Conservation (phyloP, 30 jellyfish, hydroid and myxozoan species). For the Chironex yamaguchii region DNA sequence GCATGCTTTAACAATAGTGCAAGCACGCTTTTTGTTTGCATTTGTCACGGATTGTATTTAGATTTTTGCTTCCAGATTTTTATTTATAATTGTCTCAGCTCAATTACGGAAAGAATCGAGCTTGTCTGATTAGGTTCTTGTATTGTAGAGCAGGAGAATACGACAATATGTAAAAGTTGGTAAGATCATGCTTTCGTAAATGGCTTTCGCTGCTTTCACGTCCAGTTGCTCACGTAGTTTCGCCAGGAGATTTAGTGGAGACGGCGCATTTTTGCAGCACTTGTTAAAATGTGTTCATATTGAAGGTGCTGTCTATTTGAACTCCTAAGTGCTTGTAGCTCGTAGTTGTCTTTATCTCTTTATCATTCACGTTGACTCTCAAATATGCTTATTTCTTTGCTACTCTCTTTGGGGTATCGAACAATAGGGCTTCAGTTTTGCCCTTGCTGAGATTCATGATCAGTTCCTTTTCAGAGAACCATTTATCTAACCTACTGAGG, state of each 20-base stretch:
- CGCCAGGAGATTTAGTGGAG: conserved; percentile 41
- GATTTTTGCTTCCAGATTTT: conserved; percentile 26
- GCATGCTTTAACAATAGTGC: not conserved
- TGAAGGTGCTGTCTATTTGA: not conserved
- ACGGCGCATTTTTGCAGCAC: not conserved
- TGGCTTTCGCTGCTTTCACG: conserved; percentile 48
- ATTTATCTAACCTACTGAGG: conserved; percentile 39
- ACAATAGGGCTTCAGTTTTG: conserved; percentile 62
- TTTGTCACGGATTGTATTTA: conserved; percentile 10
- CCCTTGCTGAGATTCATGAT: conserved; percentile 64
- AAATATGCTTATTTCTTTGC: conserved; percentile 35
- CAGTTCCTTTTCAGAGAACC: conserved; percentile 61
- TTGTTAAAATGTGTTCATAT: not conserved
- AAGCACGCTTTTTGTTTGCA: conserved; percentile 53
- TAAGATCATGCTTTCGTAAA: conserved; percentile 43
- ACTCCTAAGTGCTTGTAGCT: conserved; percentile 7
- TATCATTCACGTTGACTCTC: conserved; percentile 1
- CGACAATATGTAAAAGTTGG: conserved; percentile 67
- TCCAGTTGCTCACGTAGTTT: conserved; percentile 38
- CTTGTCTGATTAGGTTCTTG: conserved; percentile 49
- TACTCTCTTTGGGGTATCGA: conserved; percentile 55
- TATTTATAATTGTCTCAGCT: conserved; percentile 26
- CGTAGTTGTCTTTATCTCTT: not conserved
- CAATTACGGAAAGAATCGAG: not conserved
- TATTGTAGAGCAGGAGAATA: conserved; percentile 41